Conservation (phyloP, 2,797 vertebrate species). For the Propithecus perrieri region DNA sequence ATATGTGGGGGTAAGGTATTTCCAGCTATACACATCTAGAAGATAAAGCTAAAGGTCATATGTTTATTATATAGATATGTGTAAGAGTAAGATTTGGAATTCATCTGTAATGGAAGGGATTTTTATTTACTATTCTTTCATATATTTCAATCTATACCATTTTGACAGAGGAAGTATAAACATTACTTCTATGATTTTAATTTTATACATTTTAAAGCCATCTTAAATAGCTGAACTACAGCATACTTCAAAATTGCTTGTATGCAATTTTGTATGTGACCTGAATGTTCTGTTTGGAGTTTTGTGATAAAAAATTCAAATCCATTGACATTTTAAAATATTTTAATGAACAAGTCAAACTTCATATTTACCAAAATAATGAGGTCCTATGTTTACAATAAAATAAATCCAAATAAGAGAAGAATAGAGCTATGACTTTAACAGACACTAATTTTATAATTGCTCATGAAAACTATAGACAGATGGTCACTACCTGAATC, state of each 20-base stretch:
- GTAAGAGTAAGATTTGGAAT: not conserved
- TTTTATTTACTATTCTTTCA: not conserved
- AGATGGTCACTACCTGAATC: not conserved
- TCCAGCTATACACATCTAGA: not conserved
- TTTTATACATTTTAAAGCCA: not conserved
- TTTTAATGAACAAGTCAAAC: conserved; percentile 2
- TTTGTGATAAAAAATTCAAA: conserved; percentile 34
- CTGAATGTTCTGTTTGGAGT: not conserved
- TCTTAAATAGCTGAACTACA: not conserved
- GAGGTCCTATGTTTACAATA: not conserved
- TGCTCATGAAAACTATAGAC: not conserved
- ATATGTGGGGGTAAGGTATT: not conserved
- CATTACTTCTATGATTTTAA: not conserved
- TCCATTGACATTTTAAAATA: not conserved
- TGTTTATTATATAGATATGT: not conserved
- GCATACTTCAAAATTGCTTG: not conserved
- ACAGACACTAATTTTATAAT: not conserved
- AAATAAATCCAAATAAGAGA: not conserved
- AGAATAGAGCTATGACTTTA: not conserved
- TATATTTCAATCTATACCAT: not conserved
- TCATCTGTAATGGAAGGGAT: not conserved
- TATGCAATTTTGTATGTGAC: not conserved
- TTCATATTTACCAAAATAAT: conserved; percentile 33
- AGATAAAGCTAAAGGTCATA: not conserved
- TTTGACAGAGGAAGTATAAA: not conserved